phyloP scores from a whole-genome alignment of 2,888 invertebrate species.

The Latrodectus elegans region DNA sequence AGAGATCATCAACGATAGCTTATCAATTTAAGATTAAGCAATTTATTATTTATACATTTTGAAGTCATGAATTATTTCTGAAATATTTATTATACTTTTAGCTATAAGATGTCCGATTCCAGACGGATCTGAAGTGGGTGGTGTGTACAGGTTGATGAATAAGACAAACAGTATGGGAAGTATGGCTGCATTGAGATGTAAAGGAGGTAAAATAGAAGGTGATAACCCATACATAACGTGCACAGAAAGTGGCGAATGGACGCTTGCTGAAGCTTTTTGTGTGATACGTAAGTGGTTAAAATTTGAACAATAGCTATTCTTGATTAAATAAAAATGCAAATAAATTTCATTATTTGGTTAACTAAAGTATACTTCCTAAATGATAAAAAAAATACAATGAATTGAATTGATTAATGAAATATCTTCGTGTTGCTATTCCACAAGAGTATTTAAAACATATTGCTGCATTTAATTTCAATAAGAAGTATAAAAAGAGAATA shows the following conservation, averaged over 20 bases:
- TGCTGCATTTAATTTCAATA: too few species aligned
- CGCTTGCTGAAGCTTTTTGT: slow-evolving; percentile 41
- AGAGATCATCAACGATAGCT: not conserved
- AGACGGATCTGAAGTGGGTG: slow-evolving; percentile 39
- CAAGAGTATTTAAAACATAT: too few species aligned
- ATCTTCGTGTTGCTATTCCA: too few species aligned
- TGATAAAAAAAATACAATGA: too few species aligned
- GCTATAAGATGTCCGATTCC: slow-evolving; percentile 53
- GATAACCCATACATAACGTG: slow-evolving; percentile 58
- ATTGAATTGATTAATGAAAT: too few species aligned
- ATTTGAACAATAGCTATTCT: too few species aligned
- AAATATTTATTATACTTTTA: slow-evolving; percentile 10
- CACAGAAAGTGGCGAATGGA: slow-evolving; percentile 57
- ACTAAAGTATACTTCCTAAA: too few species aligned
- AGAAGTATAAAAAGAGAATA: too few species aligned
- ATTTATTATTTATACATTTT: not conserved
- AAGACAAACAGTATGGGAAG: slow-evolving; percentile 61
- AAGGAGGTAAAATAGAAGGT: slow-evolving; percentile 49
- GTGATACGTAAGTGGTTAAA: slow-evolving; percentile 40
- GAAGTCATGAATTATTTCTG: not conserved
- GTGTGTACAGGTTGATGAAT: slow-evolving; percentile 49
- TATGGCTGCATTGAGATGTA: slow-evolving; percentile 51
- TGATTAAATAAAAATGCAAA: too few species aligned
- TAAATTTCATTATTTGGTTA: too few species aligned
- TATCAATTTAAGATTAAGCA: not conserved